These are phyloP conservation scores for Crossaster papposus DNA, from an alignment of 53 echinoderm and acorn worm genomes.

Conservation along the genomic window DNA sequence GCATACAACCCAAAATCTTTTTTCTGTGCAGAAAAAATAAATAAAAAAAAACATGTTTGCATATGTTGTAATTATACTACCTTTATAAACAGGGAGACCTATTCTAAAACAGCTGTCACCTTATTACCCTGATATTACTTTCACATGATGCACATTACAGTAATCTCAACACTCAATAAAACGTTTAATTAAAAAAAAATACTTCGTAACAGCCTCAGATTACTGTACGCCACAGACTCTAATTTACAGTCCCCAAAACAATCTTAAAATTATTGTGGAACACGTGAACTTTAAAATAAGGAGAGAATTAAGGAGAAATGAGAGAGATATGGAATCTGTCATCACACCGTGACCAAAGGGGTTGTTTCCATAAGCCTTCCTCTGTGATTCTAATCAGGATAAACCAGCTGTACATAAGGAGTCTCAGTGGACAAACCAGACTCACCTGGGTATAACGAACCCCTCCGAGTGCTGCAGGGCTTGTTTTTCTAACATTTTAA, in stretches of 20 bases:
- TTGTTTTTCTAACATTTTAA: constrained; percentile 52
- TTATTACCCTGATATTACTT: not conserved
- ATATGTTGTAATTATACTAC: not conserved
- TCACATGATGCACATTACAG: not conserved
- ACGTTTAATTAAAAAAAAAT: not conserved
- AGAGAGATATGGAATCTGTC: constrained; percentile 25
- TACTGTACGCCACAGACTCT: not conserved
- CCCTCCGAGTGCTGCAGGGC: not conserved
- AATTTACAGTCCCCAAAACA: not conserved
- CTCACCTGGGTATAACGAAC: not conserved
- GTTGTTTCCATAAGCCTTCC: constrained; percentile 43
- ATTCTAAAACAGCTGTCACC: not conserved
- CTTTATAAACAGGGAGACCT: not conserved
- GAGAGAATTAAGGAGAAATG: not conserved
- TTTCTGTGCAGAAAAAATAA: constrained; percentile 64
- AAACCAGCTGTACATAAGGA: constrained; percentile 36
- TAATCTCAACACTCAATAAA: not conserved
- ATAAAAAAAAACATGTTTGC: too few species aligned
- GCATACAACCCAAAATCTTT: constrained; percentile 87
- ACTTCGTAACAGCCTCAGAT: not conserved
- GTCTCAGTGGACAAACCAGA: constrained; percentile 18
- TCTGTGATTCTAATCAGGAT: constrained; percentile 46
- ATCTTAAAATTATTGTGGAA: constrained; percentile 1
- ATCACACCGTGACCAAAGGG: constrained; percentile 29
- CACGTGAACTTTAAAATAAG: not conserved